phyloP scores from a whole-genome alignment of 2,797 vertebrate species.

The Arrhamphus sclerolepis region DNA sequence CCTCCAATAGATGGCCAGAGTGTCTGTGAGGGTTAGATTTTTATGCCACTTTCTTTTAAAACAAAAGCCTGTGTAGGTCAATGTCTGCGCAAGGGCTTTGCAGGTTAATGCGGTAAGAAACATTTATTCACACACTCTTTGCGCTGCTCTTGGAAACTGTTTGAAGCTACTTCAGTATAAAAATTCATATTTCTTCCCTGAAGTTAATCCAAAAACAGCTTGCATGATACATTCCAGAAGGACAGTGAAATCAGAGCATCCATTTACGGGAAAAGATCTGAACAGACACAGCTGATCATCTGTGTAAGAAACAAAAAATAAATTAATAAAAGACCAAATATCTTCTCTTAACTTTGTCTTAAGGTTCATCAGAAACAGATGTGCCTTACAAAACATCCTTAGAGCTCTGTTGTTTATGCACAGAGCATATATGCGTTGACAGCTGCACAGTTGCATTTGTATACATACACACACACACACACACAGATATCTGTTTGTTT shows the following conservation, averaged over 20 bases:
- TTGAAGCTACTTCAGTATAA: conserved; percentile 39
- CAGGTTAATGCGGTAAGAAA: conserved; percentile 9
- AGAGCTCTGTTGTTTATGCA: conserved; percentile 34
- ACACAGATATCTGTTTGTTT: background rate
- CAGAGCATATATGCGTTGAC: conserved; percentile 23
- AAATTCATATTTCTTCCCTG: conserved; percentile 27
- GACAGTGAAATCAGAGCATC: conserved; percentile 47
- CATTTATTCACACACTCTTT: conserved; percentile 27
- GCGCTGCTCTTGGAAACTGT: conserved; percentile 10
- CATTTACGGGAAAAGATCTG: conserved; percentile 61
- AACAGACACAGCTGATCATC: conserved; percentile 56
- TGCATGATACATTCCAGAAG: conserved; percentile 55
- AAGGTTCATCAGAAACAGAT: conserved; percentile 67
- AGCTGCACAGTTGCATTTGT: conserved; percentile 42
- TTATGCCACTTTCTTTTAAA: background rate
- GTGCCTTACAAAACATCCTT: conserved; percentile 48
- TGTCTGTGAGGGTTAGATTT: conserved; percentile 3
- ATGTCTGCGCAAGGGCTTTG: background rate
- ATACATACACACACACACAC: background rate
- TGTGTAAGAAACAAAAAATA: conserved; percentile 34
- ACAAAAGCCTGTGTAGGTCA: background rate
- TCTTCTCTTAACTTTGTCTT: conserved; percentile 45
- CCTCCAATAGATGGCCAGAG: too few relatives aligned
- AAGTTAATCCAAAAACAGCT: conserved; percentile 40
- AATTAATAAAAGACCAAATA: conserved; percentile 40